Evolutionary conservation across 2,888 invertebrate species (phyloP), one percentile per base, ranked within the genome.

Genomic region (Vesta saturnalis): DNA sequence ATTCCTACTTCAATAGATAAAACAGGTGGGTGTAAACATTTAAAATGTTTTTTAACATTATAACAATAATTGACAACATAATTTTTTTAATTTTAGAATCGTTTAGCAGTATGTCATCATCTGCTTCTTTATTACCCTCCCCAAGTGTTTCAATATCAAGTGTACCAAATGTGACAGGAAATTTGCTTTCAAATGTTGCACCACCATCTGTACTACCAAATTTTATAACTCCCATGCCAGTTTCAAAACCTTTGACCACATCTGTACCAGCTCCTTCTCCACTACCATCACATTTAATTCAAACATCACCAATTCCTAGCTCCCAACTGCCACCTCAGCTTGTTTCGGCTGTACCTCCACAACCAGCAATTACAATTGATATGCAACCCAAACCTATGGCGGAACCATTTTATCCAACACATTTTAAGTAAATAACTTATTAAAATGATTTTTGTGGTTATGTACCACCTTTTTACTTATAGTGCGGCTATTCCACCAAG

Each of bases 131-230:
- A 18, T 72, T 84, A 59, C 81, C 89, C 39, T 84, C 85, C 10
- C 84, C 87, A 47, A 81, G 83, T 14, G 77, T 79, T n/a, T 82
- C 84, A 2, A 79, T 81, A 18, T 55, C 73, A 1, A 76, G 67
- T 1, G 75, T 77, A 5, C 82, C 83, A 4, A 79, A 83, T 4
- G 16, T 56, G 16, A 35, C 39, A 14, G 89, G 88, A 47, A 91
- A 90, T 80, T 79, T 91, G 67, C 80, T 92, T 60, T 90, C 91
- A 0, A 91, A 88, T 76, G 87, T 92, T n/a, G 87, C 90, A 52
- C 92, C 92, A 3, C 92, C 92, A 0, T 85, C 88, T 21, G 88
- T 89, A 74, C 83, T 92, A 47, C 92, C 91, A 0, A 91, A 88
- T 80, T 92, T 91, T 72, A 81, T 87, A 69, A 84, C 90, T 12